Evolutionary conservation across 2,113 vertebrate genomes (phyloP), one percentile per base, ranked within the genome.

Genomic region (Nerophis lumbriciformis): DNA sequence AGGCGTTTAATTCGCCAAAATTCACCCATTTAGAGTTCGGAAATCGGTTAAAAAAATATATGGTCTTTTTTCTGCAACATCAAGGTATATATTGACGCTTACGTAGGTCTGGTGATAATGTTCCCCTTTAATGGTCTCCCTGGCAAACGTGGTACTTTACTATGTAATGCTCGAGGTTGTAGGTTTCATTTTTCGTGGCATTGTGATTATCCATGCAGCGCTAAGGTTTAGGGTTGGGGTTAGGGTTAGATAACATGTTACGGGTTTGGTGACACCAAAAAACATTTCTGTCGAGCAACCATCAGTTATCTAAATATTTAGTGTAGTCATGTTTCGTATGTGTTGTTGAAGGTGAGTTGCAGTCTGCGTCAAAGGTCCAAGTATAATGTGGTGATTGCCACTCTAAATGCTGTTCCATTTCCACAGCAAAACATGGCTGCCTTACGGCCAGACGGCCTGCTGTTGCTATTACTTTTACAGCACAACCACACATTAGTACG

Each of bases 391-490:
- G 39, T 64, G 60, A 74, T 75, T 62, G 61, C 71, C 66, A 58
- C 49, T 59, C 16, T 28, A 15, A 39, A 44, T 47, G 21, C 21
- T 67, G 65, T 65, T 75, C 53, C 53, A 28, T 53, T 71, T 64
- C 44, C 5, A 39, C 53, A 61, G 51, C 73, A 65, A 78, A 78
- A 57, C 73, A 75, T 15, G 59, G 59, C 60, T 78, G 67, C 74
- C 72, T n/a, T 45, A 47, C 19, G 54, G 37, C 54, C 54, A 53
- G 66, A 51, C 38, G 6, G 38, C 53, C 71, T 83, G 72, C 71
- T 74, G 66, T 62, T 63, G 69, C 73, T 72, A 53, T 82, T 76
- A 76, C 75, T 71, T 75, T 73, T 67, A 57, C 59, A 53, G 71
- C 3, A 14, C 53, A 39, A 58, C 66, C 62, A 71, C 65, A 47